Evolutionary conservation across 1,140 invertebrate species (phyloP).

Genomic region (Cecropterus lyciades): DNA sequence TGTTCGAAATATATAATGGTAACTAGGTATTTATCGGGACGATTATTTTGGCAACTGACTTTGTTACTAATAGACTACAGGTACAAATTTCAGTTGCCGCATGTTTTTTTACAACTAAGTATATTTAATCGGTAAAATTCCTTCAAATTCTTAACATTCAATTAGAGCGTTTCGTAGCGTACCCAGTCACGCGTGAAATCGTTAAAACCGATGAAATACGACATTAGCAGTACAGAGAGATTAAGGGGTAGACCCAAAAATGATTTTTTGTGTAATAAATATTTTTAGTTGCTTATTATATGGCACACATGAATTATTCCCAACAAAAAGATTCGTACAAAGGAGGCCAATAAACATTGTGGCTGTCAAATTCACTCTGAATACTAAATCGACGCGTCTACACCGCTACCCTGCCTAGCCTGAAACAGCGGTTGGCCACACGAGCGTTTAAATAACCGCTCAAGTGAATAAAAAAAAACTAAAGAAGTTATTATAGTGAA

Average conservation of each 20-base stretch:
- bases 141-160: no score
- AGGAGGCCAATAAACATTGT: conserved; percentile 64
- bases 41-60: no score
- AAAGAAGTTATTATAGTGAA: no score
- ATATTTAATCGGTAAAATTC: no score
- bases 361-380: conserved; percentile 66
- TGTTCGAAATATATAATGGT: no score
- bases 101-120: no score
- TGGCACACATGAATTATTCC: conserved; percentile 65
- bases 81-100: no score
- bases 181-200: not conserved
- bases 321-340: conserved; percentile 60
- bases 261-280: conserved; percentile 46
- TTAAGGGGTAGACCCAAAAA: conserved; percentile 36
- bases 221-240: conserved; percentile 30
- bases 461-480: not conserved
- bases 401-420: conserved; percentile 30
- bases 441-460: conserved; percentile 14
- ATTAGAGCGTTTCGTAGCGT: no score
- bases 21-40: no score
- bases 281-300: conserved; percentile 56
- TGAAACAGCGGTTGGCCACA: not conserved
- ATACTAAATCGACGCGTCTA: conserved; percentile 59
- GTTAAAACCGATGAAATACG: conserved; percentile 7
- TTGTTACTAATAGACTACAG: no score